These are phyloP conservation scores for Drosophila tripunctata DNA, from an alignment of 2,888 invertebrate species.

Conservation along the genomic window DNA sequence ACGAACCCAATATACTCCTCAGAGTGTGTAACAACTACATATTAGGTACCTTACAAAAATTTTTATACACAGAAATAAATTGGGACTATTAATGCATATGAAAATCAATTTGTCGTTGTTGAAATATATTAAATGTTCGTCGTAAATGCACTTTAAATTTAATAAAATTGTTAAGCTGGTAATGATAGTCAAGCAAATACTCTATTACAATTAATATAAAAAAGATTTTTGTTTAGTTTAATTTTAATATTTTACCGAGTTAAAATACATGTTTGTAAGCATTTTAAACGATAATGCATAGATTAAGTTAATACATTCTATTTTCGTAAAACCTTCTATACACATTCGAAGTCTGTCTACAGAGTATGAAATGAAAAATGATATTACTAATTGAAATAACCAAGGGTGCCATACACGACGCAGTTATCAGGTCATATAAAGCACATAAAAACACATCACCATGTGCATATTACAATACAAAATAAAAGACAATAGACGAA, in stretches of 20 bases:
- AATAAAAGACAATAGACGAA: constrained; percentile 33
- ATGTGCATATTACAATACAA: constrained; percentile 47
- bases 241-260: too few relatives aligned
- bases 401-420: constrained; percentile 28
- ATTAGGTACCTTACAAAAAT: too few relatives aligned
- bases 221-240: neutral
- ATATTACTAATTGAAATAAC: constrained; percentile 54
- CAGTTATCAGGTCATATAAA: constrained; percentile 54
- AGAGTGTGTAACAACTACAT: too few relatives aligned
- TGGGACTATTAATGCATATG: constrained; percentile 49
- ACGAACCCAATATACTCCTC: too few relatives aligned
- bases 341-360: neutral
- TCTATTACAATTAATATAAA: neutral
- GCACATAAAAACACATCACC: constrained; percentile 23
- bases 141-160: neutral
- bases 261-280: too few relatives aligned
- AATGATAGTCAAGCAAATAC: neutral
- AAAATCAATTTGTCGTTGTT: constrained; percentile 54
- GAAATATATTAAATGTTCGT: constrained; percentile 43
- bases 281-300: too few relatives aligned
- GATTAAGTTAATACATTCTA: too few relatives aligned
- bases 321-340: too few relatives aligned
- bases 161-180: too few relatives aligned
- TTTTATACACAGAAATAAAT: constrained; percentile 39
- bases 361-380: constrained; percentile 32